phyloP scores from a whole-genome alignment of 2,888 invertebrate species.

The Caenorhabditis macrosperma region DNA sequence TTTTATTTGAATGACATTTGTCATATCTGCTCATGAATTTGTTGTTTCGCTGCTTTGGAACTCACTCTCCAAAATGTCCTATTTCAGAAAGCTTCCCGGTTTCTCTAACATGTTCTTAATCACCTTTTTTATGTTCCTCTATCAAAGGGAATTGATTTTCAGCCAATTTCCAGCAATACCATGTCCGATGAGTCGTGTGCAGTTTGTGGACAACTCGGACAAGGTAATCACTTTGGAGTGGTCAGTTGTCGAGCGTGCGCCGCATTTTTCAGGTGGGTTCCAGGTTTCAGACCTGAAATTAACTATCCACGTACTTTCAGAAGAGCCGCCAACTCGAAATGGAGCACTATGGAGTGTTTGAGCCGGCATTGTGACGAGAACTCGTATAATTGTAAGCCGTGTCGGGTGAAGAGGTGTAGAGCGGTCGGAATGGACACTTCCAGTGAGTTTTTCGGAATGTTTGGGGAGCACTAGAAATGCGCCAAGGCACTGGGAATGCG shows the following conservation, averaged over 20 bases:
- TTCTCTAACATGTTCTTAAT: not conserved
- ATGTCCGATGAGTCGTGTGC: no score
- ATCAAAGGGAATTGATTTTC: no score
- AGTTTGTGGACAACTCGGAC: conserved; percentile 48
- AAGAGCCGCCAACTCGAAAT: conserved; percentile 26
- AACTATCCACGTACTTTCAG: no score
- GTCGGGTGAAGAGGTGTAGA: conserved; percentile 22
- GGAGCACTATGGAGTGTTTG: conserved; percentile 16
- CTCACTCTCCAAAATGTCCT: not conserved
- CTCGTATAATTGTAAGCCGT: conserved; percentile 37
- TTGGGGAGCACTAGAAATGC: no score
- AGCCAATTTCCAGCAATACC: no score
- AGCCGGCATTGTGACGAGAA: conserved; percentile 18
- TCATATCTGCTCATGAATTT: not conserved
- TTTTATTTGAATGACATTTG: no score
- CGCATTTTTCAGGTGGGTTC: conserved; percentile 51
- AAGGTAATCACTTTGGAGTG: conserved; percentile 30
- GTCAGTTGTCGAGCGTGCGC: conserved; percentile 55
- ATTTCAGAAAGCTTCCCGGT: not conserved
- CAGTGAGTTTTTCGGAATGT: conserved; percentile 26
- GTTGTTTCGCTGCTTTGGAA: not conserved
- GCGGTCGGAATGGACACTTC: conserved; percentile 31
- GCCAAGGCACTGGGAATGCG: no score
- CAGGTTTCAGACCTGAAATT: no score
- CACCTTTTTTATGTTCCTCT: not conserved